Evolutionary conservation across 2,797 vertebrate genomes (phyloP).

Genomic region (Leptoclinus maculatus): DNA sequence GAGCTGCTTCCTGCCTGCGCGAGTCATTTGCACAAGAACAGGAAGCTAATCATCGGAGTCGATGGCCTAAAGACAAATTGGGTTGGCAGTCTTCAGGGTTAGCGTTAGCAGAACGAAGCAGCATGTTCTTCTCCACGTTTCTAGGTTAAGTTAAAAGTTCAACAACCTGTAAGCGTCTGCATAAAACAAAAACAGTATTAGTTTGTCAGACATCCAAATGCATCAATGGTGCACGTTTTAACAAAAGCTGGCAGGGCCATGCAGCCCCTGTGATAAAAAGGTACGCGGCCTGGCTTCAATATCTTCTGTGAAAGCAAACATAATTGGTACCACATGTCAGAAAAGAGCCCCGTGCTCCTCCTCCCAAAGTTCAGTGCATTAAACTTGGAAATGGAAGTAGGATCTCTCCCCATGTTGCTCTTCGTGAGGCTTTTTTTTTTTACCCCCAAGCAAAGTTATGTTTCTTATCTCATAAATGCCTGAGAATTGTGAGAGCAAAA

Average conservation of each 20-base stretch:
- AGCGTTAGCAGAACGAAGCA: background rate
- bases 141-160: background rate
- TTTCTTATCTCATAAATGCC: background rate
- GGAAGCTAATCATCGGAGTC: constrained; percentile 15
- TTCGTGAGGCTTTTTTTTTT: background rate
- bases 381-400: background rate
- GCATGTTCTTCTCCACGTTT: too few relatives aligned
- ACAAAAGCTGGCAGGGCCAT: too few relatives aligned
- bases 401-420: background rate
- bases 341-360: background rate
- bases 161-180: background rate
- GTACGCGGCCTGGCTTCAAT: background rate
- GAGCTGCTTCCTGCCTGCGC: constrained; percentile 46
- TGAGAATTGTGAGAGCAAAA: background rate
- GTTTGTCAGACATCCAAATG: background rate
- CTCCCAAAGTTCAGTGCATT: background rate
- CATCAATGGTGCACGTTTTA: background rate
- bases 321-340: background rate
- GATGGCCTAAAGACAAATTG: constrained; percentile 1
- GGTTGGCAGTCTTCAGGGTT: background rate
- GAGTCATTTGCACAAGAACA: constrained; percentile 16
- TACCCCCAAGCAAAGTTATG: background rate
- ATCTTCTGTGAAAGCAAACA: background rate
- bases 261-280: background rate
- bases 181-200: too few relatives aligned